Conservation (phyloP, 1,140 invertebrate genomes). For the Tetranychus cinnabarinus region DNA sequence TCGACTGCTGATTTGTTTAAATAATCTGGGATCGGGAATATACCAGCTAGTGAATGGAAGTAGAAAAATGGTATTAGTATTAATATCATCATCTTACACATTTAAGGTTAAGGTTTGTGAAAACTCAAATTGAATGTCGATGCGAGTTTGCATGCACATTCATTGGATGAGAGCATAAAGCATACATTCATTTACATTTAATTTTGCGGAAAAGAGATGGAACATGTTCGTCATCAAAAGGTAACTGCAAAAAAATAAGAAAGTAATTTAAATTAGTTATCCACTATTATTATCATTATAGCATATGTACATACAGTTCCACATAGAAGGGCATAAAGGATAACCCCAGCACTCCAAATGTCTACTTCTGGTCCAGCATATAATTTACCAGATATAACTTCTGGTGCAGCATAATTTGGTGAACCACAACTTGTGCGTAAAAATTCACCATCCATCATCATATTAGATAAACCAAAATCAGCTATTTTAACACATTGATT, state of each 20-base stretch:
- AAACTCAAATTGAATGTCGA: too few relatives aligned
- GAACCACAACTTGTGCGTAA: conserved; percentile 92
- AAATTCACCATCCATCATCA: conserved; percentile 99
- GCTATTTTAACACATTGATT: conserved; percentile 97
- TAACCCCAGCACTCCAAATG: conserved; percentile 98
- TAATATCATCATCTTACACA: not conserved
- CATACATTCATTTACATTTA: conserved; percentile 41
- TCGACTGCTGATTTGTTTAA: conserved; percentile 86
- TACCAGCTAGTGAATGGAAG: conserved; percentile 40
- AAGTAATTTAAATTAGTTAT: not conserved
- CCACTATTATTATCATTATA: too few relatives aligned
- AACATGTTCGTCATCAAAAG: conserved; percentile 96
- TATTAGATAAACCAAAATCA: conserved; percentile 95
- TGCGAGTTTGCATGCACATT: too few relatives aligned
- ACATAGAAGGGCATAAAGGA: conserved; percentile 88
- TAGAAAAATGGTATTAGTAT: not conserved
- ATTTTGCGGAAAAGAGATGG: conserved; percentile 94
- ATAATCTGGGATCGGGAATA: conserved; percentile 95
- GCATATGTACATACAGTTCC: conserved; percentile 38
- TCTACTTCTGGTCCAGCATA: conserved; percentile 94
- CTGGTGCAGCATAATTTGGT: conserved; percentile 97
- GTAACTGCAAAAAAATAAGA: conserved; percentile 31
- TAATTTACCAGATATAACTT: conserved; percentile 55
- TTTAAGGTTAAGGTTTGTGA: not conserved
- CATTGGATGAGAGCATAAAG: too few relatives aligned